Percentiles rank a stretch among this genome's conserved stretches.
Evolutionary conservation across 2,888 invertebrate species (phyloP).

Genomic region (Pristionchus japonicus): DNA sequence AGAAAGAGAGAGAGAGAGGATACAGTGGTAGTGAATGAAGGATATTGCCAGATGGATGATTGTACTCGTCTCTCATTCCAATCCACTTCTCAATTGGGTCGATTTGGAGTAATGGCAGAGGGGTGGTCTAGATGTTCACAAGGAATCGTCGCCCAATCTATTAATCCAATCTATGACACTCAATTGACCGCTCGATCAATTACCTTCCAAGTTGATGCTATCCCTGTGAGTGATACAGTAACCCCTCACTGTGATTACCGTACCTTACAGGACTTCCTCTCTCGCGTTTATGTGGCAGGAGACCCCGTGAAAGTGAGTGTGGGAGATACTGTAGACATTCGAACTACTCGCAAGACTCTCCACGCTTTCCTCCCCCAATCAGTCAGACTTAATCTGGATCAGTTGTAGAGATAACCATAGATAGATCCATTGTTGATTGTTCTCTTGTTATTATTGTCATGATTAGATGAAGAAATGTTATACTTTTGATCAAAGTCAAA

Average conservation of each 20-base stretch:
- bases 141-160: not conserved
- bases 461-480: slow-evolving; percentile 1
- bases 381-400: slow-evolving; percentile 38
- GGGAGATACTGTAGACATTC: slow-evolving; percentile 45
- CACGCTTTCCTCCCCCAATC: slow-evolving; percentile 49
- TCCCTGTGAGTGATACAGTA: slow-evolving; percentile 50
- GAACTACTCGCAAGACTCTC: slow-evolving; percentile 45
- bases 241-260: not conserved
- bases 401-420: slow-evolving; percentile 23
- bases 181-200: slow-evolving; percentile 53
- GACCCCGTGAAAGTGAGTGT: slow-evolving; percentile 34
- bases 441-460: slow-evolving; percentile 4
- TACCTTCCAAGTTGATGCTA: slow-evolving; percentile 50
- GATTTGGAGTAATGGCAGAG: slow-evolving; percentile 45
- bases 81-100: slow-evolving; percentile 14
- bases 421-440: not conserved
- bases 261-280: slow-evolving; percentile 50
- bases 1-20: not conserved
- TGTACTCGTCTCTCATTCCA: not conserved
- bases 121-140: slow-evolving; percentile 44
- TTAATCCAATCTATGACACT: slow-evolving; percentile 52
- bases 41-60: slow-evolving; percentile 30
- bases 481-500: not conserved
- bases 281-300: slow-evolving; percentile 50
- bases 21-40: too few species aligned